Percentiles rank a stretch among this genome's conserved stretches.
Evolutionary conservation across 2,888 invertebrate genomes (phyloP).

Genomic region (Thereva nobilitata): DNA sequence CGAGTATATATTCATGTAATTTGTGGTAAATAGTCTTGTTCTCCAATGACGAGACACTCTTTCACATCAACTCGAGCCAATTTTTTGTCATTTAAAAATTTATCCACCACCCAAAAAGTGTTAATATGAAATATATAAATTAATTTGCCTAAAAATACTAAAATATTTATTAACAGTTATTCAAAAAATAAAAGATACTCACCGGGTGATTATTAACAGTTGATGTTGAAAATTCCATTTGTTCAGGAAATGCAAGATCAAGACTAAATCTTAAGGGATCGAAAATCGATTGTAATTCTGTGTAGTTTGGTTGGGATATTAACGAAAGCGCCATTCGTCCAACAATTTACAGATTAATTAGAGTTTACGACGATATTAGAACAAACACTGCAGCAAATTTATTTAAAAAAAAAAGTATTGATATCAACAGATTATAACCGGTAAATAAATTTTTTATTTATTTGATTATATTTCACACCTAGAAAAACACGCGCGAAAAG

Average conservation of each 20-base stretch:
- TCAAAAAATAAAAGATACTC: slow-evolving; percentile 26
- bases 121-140: too few relatives aligned
- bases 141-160: too few relatives aligned
- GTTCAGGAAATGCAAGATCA: slow-evolving; percentile 40
- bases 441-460: background rate
- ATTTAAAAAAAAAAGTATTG: background rate
- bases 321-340: slow-evolving; percentile 59
- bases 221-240: slow-evolving; percentile 41
- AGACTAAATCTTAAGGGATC: slow-evolving; percentile 48
- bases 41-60: too few relatives aligned
- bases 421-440: background rate
- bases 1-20: too few relatives aligned
- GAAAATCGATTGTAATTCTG: slow-evolving; percentile 54
- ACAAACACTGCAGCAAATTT: background rate
- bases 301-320: slow-evolving; percentile 53
- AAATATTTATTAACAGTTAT: background rate
- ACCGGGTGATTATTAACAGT: slow-evolving; percentile 40
- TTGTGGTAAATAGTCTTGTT: too few relatives aligned
- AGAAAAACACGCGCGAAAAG: slow-evolving; percentile 33
- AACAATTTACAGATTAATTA: slow-evolving; percentile 3
- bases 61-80: too few relatives aligned
- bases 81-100: too few relatives aligned
- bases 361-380: slow-evolving; percentile 1
- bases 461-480: slow-evolving; percentile 26
- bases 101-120: too few relatives aligned